Evolutionary conservation across 2,113 vertebrate genomes (phyloP).

Genomic region (Crotalus helleri): DNA sequence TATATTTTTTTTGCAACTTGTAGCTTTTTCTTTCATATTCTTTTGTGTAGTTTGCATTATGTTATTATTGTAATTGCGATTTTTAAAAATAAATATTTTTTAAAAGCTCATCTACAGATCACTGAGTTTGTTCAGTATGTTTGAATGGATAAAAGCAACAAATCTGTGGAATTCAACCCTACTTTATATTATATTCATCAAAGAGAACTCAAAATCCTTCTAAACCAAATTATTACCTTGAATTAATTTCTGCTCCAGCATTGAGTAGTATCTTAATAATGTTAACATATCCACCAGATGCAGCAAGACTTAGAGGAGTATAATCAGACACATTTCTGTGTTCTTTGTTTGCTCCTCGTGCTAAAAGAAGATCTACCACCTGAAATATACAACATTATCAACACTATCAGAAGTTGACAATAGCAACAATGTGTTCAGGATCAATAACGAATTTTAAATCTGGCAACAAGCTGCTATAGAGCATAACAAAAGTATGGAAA

Average conservation of each 20-base stretch:
- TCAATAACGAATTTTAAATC: neutral
- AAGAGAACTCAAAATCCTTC: neutral
- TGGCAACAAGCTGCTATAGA: neutral
- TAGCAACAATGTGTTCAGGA: neutral
- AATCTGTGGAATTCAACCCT: neutral
- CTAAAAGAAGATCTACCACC: slow-evolving; percentile 95
- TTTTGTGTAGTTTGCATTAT: neutral
- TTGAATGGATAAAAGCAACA: neutral
- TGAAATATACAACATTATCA: slow-evolving; percentile 52
- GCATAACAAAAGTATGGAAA: neutral
- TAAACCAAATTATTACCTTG: slow-evolving; percentile 75
- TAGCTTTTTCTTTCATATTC: neutral
- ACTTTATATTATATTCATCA: neutral
- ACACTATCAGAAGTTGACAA: neutral
- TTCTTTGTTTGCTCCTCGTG: slow-evolving; percentile 97
- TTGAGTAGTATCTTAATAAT: slow-evolving; percentile 99
- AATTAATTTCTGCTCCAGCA: slow-evolving; percentile 98
- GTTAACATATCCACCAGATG: slow-evolving; percentile 97
- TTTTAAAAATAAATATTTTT: neutral
- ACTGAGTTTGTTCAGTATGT: neutral
- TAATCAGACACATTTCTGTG: slow-evolving; percentile 98
- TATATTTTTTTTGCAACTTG: neutral
- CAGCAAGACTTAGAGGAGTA: slow-evolving; percentile 95
- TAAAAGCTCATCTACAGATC: neutral
- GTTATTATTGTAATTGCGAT: neutral